These are phyloP conservation scores for Phyllostomus discolor DNA, from an alignment of 2,113 vertebrate genomes.

Conservation along the genomic window DNA sequence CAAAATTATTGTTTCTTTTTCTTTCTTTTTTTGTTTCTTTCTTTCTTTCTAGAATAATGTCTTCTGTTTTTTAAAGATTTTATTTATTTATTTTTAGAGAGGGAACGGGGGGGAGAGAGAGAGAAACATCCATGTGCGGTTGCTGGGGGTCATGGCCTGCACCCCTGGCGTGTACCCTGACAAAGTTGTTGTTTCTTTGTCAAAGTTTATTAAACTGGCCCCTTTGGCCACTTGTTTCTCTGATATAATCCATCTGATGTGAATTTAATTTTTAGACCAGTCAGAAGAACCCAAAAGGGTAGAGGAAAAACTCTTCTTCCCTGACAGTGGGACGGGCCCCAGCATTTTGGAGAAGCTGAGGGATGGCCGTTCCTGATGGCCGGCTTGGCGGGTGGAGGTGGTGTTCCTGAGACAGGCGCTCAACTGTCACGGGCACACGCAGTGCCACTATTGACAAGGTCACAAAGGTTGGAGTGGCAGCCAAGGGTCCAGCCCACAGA, in stretches of 20 bases:
- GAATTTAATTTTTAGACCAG: neutral
- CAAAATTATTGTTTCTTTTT: neutral
- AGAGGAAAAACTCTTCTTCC: neutral
- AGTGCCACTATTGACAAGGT: neutral
- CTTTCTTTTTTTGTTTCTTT: too few species aligned
- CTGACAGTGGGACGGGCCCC: neutral
- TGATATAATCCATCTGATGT: rapidly evolving
- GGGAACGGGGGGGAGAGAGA: too few species aligned
- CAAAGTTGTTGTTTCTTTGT: too few species aligned
- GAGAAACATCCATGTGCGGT: too few species aligned
- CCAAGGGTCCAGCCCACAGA: neutral
- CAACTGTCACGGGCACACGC: neutral
- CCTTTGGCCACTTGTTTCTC: neutral
- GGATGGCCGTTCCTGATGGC: neutral
- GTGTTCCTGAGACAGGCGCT: neutral
- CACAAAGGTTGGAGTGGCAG: neutral
- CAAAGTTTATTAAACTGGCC: neutral
- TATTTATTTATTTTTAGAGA: too few species aligned
- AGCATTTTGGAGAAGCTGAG: too few species aligned
- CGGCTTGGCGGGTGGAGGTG: neutral
- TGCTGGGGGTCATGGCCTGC: too few species aligned
- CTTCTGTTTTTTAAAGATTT: too few species aligned
- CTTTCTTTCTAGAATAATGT: too few species aligned
- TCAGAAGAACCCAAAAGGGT: neutral
- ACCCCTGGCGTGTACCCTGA: too few species aligned